Evolutionary conservation across 2,113 vertebrate genomes (phyloP).

Genomic region (Percopsis transmontana): DNA sequence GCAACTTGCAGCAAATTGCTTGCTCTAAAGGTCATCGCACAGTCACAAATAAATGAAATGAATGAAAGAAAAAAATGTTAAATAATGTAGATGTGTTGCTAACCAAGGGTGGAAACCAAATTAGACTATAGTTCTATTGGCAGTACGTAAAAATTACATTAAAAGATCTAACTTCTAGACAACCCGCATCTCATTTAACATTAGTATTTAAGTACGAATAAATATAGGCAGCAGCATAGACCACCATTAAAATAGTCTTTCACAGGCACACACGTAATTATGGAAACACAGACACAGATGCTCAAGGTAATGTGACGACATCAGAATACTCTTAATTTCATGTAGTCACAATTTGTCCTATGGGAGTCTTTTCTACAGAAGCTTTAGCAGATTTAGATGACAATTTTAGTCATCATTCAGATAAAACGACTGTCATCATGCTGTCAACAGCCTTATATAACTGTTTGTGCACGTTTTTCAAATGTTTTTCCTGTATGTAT

Average conservation of each 20-base stretch:
- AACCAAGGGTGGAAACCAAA: slow-evolving; percentile 6
- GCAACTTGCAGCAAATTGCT: too few species aligned
- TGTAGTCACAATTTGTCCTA: slow-evolving; percentile 58
- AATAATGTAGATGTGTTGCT: too few species aligned
- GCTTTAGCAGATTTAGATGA: slow-evolving; percentile 59
- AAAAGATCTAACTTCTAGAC: slow-evolving; percentile 53
- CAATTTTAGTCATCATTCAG: slow-evolving; percentile 50
- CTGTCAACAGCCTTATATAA: too few species aligned
- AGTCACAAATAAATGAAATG: too few species aligned
- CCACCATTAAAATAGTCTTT: slow-evolving; percentile 62
- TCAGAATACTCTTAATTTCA: slow-evolving; percentile 69
- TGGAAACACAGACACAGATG: slow-evolving; percentile 65
- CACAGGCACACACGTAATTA: slow-evolving; percentile 62
- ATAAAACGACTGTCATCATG: slow-evolving; percentile 18
- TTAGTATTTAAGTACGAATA: slow-evolving; percentile 50
- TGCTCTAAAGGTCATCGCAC: too few species aligned
- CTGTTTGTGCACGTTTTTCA: too few species aligned
- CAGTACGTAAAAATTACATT: slow-evolving; percentile 31
- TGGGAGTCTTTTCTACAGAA: slow-evolving; percentile 48
- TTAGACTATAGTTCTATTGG: slow-evolving; percentile 25
- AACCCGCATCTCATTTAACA: slow-evolving; percentile 66
- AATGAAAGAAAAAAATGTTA: too few species aligned
- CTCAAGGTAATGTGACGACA: slow-evolving; percentile 62
- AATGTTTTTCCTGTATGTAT: too few species aligned
- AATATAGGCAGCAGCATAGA: slow-evolving; percentile 57